A percentile compares a stretch with the other conserved stretches of the same genome.
Conservation (phyloP, 2,797 vertebrate genomes). For the Rhinichthys osculus region DNA sequence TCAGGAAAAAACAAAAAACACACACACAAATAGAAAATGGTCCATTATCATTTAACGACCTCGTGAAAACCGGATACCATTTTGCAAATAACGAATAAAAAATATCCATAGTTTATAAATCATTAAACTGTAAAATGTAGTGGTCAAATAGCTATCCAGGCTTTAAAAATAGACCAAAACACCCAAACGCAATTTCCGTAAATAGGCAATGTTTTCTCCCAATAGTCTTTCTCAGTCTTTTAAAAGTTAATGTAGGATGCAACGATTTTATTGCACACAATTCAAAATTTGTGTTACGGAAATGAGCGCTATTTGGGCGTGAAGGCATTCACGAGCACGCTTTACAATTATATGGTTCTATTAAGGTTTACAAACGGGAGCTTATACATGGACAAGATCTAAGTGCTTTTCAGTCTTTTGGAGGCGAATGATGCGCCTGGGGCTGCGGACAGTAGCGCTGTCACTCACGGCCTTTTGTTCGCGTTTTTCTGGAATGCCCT, state of each 20-base stretch:
- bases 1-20: constrained; percentile 50
- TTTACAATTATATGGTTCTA: constrained; percentile 63
- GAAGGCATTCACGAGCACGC: constrained; percentile 58
- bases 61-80: constrained; percentile 29
- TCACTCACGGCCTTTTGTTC: constrained; percentile 72
- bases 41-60: constrained; percentile 55
- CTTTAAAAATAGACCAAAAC: not conserved
- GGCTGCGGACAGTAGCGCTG: constrained; percentile 62
- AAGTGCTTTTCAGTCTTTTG: constrained; percentile 48
- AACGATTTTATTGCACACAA: constrained; percentile 52
- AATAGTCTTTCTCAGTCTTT: constrained; percentile 38
- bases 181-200: constrained; percentile 17
- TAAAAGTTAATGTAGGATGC: constrained; percentile 53
- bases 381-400: constrained; percentile 53
- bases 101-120: not conserved
- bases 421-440: constrained; percentile 47
- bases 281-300: constrained; percentile 50
- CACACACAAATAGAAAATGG: constrained; percentile 65
- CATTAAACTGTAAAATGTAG: not conserved
- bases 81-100: constrained; percentile 5
- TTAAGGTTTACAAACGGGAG: constrained; percentile 59
- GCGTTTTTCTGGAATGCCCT: constrained; percentile 71
- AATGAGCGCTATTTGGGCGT: constrained; percentile 57
- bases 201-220: not conserved
- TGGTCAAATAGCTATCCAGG: not conserved